Percentiles rank a stretch among this genome's conserved stretches.
Evolutionary conservation across 2,113 vertebrate genomes (phyloP).

Genomic region (Astatoreochromis straeleni): DNA sequence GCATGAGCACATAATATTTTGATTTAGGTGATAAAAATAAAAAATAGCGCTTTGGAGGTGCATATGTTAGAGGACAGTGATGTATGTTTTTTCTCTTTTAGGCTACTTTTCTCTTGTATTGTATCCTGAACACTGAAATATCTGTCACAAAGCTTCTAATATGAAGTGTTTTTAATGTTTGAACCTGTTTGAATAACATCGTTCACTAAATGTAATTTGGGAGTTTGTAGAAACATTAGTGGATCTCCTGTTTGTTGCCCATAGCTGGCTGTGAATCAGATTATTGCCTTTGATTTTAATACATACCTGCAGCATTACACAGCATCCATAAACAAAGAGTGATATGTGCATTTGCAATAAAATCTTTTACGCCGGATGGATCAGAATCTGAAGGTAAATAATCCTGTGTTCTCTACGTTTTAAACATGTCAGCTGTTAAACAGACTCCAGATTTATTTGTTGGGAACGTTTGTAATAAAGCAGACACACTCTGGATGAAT

Average conservation of each 20-base stretch:
- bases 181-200: not conserved
- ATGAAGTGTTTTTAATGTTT: not conserved
- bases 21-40: not conserved
- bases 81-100: not conserved
- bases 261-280: not conserved
- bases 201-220: not conserved
- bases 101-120: not conserved
- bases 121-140: not conserved
- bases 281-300: not conserved
- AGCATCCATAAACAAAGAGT: not conserved
- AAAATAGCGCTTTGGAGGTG: not conserved
- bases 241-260: not conserved
- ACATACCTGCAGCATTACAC: not conserved
- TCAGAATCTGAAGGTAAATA: not conserved
- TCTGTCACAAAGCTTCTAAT: rapidly evolving
- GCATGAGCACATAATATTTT: not conserved
- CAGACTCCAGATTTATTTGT: not conserved
- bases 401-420: not conserved
- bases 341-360: not conserved
- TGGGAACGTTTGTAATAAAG: rapidly evolving
- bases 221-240: not conserved
- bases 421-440: not conserved
- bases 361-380: not conserved
- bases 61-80: not conserved
- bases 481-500: not conserved